Base-by-base conservation (phyloP, 2,113 vertebrate genomes). In the human (Homo sapiens) region DNA sequence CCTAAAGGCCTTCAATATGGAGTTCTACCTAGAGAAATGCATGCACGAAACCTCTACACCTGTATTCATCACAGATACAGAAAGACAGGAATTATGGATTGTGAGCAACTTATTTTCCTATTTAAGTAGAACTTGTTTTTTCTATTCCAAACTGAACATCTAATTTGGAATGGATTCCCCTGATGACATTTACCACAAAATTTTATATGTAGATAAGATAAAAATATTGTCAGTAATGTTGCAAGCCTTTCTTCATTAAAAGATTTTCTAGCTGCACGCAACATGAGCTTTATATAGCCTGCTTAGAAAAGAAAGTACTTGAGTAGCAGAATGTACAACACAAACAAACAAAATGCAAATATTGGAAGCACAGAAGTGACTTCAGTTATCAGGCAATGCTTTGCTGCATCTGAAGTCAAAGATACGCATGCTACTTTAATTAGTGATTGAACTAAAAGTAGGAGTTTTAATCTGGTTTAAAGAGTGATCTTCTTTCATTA, bases 291-390 rank as follows among this genome's bases (percentile, higher is more conserved):
- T 94, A 95, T 88, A 76, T 90, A 96, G 22, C 2, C 48, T 72
- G 27, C 12, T 98, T 97, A 70, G 70, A 89, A 97, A 70, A 88
- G 45, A 97, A 97, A 97, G 48, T 97, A 55, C 80, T 97, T 68
- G 3, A 97, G 50, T 92, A 95, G 92, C 30, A 79, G 87, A 98
- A 98, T 90, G 84, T 35, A 93, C 25, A 89, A 97, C 93, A 59
- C 43, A 98, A 97, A 93, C 32, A 98, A 95, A 96, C 57, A 96
- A 78, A 97, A 98, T 93, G 79, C 93, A 98, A 98, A 98, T 96
- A 93, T 11, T 25, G 80, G 72, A 43, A 97, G 78, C 43, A 86
- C 3, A 52, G 38, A 97, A 97, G 27, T 57, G n/a, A 68, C 76
- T 97, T 94, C 93, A 70, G 57, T 94, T 97, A 81, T 78, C 70